Evolutionary conservation across 2,113 vertebrate species (phyloP), one percentile per base, ranked within the genome.

Genomic region (Micronycteris hirsuta): DNA sequence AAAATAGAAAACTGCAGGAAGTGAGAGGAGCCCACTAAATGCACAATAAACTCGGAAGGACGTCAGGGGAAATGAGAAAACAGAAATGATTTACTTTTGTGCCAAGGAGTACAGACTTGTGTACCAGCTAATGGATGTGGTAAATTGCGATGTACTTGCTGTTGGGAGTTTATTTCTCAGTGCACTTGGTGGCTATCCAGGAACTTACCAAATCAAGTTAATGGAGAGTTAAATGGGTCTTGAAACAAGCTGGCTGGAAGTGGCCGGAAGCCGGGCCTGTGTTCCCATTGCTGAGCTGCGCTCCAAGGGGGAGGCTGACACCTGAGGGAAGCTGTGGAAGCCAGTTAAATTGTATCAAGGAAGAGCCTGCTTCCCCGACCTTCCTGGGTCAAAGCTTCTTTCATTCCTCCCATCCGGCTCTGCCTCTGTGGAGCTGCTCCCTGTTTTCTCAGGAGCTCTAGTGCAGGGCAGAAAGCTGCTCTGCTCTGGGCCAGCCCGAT

Each of bases 181-280:
- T 63, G 88, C 4, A 4, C 74, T 93, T 96, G 95, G 95, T 96
- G 85, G 61, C 86, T 10, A 0, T 85, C 96, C 93, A 95, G 92
- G 73, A 96, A 38, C 92, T 92, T 83, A 92, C 94, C 96, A 95
- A 77, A 80, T 93, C 92, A 93, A 93, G 58, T 90, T 97, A 96
- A 95, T 96, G 92, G 89, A 84, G 82, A 94, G 86, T 95, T 96
- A 97, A 95, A 96, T 83, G 90, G 86, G 70, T 86, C 70, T 93
- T 68, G 89, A 93, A 97, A 77, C 78, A 82, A 86, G 86, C 89
- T 71, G 61, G 47, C 96, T 93, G 0, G 20, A 49, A 38, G 76
- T 78, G 78, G 83, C 96, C 74, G 88, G 92, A 89, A 91, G 85
- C 67, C 6, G 1, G 61, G 36, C 17, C 93, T 80, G 28, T 19